Percentiles rank a stretch among this genome's conserved stretches.
phyloP scores from a whole-genome alignment of 1,140 invertebrate genomes.

The Araneus ventricosus region DNA sequence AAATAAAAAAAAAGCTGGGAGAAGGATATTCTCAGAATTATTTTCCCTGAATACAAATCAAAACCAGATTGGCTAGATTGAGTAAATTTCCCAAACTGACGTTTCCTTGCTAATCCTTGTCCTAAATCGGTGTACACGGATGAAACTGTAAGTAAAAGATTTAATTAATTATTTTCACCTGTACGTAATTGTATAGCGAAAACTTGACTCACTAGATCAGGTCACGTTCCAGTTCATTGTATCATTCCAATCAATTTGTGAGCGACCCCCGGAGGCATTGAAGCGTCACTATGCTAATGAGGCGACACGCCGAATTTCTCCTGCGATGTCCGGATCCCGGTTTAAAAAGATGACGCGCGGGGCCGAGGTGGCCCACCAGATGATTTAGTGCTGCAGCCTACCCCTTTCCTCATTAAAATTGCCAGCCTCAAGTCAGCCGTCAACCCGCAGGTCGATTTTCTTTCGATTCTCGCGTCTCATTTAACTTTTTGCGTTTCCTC shows the following conservation, averaged over 20 bases:
- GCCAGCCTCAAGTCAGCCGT: constrained; percentile 27
- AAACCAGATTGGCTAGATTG: no score
- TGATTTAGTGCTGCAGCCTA: constrained; percentile 59
- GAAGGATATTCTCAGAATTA: no score
- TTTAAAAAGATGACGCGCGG: constrained; percentile 50
- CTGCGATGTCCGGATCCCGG: constrained; percentile 36
- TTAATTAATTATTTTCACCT: no score
- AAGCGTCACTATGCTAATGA: constrained; percentile 68
- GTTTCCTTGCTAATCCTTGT: no score
- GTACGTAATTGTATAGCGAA: no score
- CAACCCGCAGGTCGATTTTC: constrained; percentile 67
- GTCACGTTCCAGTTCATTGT: no score
- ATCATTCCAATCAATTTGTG: background rate
- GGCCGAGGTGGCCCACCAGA: background rate
- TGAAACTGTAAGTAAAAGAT: no score
- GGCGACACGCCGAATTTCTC: constrained; percentile 52
- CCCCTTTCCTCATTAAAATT: constrained; percentile 69
- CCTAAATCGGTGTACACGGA: no score
- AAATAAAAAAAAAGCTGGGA: no score
- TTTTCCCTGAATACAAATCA: no score
- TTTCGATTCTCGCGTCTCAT: constrained; percentile 69
- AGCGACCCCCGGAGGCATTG: background rate
- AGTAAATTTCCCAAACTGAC: no score
- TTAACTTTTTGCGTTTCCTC: constrained; percentile 51
- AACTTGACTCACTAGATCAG: no score